Base-by-base conservation (phyloP, 1,140 invertebrate species). In the Littorina saxatilis region DNA sequence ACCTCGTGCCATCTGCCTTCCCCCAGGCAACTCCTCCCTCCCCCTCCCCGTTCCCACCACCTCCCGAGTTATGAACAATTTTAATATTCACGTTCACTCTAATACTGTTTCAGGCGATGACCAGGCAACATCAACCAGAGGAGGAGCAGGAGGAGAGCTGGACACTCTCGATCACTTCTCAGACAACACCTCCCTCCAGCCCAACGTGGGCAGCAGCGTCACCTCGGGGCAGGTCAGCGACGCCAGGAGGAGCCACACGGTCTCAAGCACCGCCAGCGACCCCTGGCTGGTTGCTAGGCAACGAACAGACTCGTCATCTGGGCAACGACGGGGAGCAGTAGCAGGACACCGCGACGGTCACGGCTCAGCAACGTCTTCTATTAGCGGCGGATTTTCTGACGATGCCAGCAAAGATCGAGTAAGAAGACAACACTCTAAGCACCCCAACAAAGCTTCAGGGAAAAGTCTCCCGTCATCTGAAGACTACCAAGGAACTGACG, bases 121-220 rank as follows among this genome's bases (percentile, higher is more conserved):
- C n/a, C n/a, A n/a, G n/a, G n/a, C n/a, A n/a, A n/a, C n/a, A n/a
- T n/a, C 58, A 5, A 72, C 61, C 27, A 70, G 61, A n/a, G 29
- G 32, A 29, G 29, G 11, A 17, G 9, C 17, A 17, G 76, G 76
- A n/a, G 61, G 74, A 17, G 70, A 78, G 29, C 79, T 81, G 0
- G 85, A 83, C 20, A 80, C 68, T 0, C n/a, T 35, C 23, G 47
- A 55, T 0, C 73, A 84, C 39, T 83, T 82, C 43, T 79, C 80
- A 0, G 83, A 86, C 68, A 83, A 84, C 66, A 86, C 83, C 2
- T 86, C 85, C 23, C 66, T 86, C 77, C 37, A 80, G 17, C 85
- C 85, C 29, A 84, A 84, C 72, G 83, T 86, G 17, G 85, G 85
- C 29, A 86, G 85, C 52, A 84, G 82, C 74, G 76, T 73, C 52